Evolutionary conservation across 2,797 vertebrate species (phyloP), one percentile per base, ranked within the genome.

Genomic region (Acipenser ruthenus): DNA sequence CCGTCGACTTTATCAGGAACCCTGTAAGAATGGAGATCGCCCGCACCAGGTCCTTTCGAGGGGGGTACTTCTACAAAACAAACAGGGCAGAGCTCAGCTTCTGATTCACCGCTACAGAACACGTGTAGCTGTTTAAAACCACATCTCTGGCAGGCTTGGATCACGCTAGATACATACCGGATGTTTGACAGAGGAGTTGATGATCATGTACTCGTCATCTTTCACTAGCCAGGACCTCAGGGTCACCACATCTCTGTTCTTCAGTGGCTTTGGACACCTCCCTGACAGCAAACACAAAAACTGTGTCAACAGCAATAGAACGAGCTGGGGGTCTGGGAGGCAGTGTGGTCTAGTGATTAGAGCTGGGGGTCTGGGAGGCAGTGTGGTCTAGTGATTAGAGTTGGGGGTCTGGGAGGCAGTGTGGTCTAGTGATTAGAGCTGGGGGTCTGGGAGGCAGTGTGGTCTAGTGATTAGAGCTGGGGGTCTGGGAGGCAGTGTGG

Each of bases 21-120:
- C 92, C 93, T 0, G 91, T 91, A 58, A 89, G 68, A 67, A 92
- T 67, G n/a, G 91, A 93, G 13, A 93, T 77, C 0, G 92, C 92
- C 67, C 92, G 81, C 23, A 94, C 89, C 0, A 85, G 15, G 61
- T 84, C 74, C 2, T 73, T 80, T 4, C 70, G 61, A 5, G 88
- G 88, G 50, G 90, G 87, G 47, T 83, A 73, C 63, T 89, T 83
- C 92, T 93, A 71, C 11, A 56, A 79, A 53, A 48, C 0, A 8
- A 66, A 72, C 63, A 15, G 23, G 23, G 23, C 23, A 37, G 23
- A 37, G 23, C 23, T 37, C 23, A 37, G 23, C 23, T 37, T 37
- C 2, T 37, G 23, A 3, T 37, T 37, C 23, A 37, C 23, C 23
- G 23, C 2, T 37, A 37, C 23, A 37, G 23, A 37, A 37, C 23